Conservation (phyloP, 2,797 vertebrate genomes). For the Buceros bicornis region DNA sequence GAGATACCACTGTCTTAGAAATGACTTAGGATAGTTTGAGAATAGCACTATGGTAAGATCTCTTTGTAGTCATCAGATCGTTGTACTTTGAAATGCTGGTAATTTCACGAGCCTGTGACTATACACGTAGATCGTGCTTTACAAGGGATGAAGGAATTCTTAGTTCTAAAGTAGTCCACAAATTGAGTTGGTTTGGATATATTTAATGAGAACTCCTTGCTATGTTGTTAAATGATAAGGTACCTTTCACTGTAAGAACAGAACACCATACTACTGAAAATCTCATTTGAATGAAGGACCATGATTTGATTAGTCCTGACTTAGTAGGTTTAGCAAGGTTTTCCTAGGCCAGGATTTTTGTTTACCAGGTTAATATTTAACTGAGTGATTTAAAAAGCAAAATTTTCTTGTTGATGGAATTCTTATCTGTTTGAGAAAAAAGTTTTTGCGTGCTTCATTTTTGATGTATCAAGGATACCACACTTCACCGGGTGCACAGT, state of each 20-base stretch:
- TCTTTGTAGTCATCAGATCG: neutral
- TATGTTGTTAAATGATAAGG: neutral
- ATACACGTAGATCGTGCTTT: neutral
- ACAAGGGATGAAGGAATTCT: neutral
- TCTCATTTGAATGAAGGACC: neutral
- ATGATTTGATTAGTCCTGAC: neutral
- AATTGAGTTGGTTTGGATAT: neutral
- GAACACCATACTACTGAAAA: neutral
- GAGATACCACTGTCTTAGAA: neutral
- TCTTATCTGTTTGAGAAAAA: neutral
- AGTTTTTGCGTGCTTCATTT: neutral
- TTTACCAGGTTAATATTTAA: neutral
- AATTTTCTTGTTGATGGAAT: neutral
- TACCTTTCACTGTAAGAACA: neutral
- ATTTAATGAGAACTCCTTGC: neutral
- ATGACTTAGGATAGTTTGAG: neutral
- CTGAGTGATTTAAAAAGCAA: neutral
- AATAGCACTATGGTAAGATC: neutral
- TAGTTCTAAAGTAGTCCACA: neutral
- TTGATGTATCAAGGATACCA: neutral
- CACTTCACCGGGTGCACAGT: neutral
- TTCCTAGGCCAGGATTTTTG: neutral
- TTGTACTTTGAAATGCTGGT: neutral
- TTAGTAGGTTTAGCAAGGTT: neutral
- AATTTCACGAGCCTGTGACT: neutral